A percentile compares a stretch with the other conserved stretches of the same genome.
These are phyloP conservation scores for Coboldia fuscipes DNA, from an alignment of 1,140 invertebrate genomes.

Conservation along the genomic window DNA sequence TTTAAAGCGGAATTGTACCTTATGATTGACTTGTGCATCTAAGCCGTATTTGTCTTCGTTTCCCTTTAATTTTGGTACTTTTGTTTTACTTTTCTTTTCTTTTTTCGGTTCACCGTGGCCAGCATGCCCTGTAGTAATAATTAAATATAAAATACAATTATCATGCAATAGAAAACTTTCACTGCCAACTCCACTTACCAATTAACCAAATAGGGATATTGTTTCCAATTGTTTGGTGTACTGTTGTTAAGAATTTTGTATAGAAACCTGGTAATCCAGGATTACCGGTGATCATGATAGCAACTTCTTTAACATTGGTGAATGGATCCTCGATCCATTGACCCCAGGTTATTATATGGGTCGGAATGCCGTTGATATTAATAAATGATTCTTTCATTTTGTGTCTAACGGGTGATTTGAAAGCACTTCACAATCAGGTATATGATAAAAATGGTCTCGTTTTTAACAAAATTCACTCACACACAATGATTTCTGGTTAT, in stretches of 20 bases:
- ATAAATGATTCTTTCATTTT: slow-evolving; percentile 33
- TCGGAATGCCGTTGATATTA: slow-evolving; percentile 35
- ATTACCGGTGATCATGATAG: slow-evolving; percentile 43
- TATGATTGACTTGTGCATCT: slow-evolving; percentile 59
- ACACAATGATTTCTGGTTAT: too few species aligned
- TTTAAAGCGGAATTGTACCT: slow-evolving; percentile 23
- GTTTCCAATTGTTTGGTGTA: slow-evolving; percentile 30
- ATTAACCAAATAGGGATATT: slow-evolving; percentile 45
- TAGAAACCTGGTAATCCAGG: slow-evolving; percentile 50
- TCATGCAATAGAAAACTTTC: background rate
- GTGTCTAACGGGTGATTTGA: too few species aligned
- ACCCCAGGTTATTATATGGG: slow-evolving; percentile 41
- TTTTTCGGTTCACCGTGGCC: slow-evolving; percentile 43
- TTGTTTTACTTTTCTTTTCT: slow-evolving; percentile 15
- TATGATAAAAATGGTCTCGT: too few species aligned
- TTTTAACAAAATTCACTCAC: too few species aligned
- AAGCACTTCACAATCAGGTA: too few species aligned
- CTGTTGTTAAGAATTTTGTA: slow-evolving; percentile 35
- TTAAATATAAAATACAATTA: background rate
- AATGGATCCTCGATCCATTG: slow-evolving; percentile 37
- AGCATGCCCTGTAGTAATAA: slow-evolving; percentile 34
- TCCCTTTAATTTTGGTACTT: slow-evolving; percentile 23
- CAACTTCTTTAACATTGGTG: slow-evolving; percentile 25
- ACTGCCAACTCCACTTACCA: slow-evolving; percentile 8
- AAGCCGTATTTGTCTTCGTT: slow-evolving; percentile 38